phyloP scores from a whole-genome alignment of 2,797 vertebrate genomes.

The Lutjanus campechanus region DNA sequence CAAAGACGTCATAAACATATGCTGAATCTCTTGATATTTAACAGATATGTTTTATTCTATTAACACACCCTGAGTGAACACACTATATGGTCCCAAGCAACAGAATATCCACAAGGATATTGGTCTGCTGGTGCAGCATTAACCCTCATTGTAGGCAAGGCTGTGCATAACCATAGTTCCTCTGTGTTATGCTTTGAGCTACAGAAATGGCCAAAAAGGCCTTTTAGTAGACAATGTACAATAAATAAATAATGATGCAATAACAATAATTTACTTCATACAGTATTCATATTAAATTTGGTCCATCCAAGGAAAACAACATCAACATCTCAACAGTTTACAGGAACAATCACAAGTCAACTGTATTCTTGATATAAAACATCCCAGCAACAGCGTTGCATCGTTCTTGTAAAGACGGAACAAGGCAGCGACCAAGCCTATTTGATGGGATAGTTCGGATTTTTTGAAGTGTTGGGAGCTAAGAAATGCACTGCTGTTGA shows the following conservation, averaged over 20 bases:
- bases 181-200: conserved; percentile 61
- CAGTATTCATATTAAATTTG: conserved; percentile 42
- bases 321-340: conserved; percentile 48
- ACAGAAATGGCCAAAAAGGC: conserved; percentile 34
- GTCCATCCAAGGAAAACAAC: conserved; percentile 50
- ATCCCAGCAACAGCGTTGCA: conserved; percentile 4
- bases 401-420: conserved; percentile 29
- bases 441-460: background rate
- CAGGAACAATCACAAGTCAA: conserved; percentile 39
- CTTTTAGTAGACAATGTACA: conserved; percentile 25
- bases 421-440: conserved; percentile 47
- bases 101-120: conserved; percentile 35
- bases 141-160: conserved; percentile 36
- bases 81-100: conserved; percentile 56
- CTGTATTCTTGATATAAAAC: conserved; percentile 40
- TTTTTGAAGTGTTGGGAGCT: no score
- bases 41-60: conserved; percentile 44
- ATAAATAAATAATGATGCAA: conserved; percentile 55
- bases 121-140: conserved; percentile 47
- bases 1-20: conserved; percentile 51
- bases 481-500: no score
- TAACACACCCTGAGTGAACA: conserved; percentile 73
- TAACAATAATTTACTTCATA: conserved; percentile 44
- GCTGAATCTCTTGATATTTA: conserved; percentile 46
- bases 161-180: conserved; percentile 40